Percentiles rank a stretch among this genome's conserved stretches.
phyloP scores from a whole-genome alignment of 2,888 invertebrate species.

The Capitulum mitella region DNA sequence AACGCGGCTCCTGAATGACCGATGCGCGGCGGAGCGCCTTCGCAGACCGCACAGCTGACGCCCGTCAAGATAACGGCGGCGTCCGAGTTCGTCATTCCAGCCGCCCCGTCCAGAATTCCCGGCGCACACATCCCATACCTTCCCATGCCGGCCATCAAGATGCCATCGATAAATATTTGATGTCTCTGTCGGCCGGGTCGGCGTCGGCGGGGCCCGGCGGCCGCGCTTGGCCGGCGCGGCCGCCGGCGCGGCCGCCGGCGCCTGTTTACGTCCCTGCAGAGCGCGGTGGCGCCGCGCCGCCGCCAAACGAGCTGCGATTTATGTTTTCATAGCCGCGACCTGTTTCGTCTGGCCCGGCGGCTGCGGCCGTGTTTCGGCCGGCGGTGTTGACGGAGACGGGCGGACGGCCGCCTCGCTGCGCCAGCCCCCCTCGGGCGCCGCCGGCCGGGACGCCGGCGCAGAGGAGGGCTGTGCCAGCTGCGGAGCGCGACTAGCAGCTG shows the following conservation, averaged over 20 bases:
- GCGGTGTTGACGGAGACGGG: too few species aligned
- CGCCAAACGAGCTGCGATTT: conserved; percentile 1
- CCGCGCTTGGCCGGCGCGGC: background rate
- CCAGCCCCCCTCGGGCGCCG: too few species aligned
- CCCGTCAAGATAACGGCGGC: background rate
- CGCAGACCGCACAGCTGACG: background rate
- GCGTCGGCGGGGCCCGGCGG: background rate
- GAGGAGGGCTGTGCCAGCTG: too few species aligned
- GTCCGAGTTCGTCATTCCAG: background rate
- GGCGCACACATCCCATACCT: background rate
- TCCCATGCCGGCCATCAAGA: background rate
- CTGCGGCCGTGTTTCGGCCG: background rate
- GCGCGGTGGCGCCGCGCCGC: background rate
- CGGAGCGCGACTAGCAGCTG: too few species aligned
- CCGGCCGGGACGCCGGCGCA: too few species aligned
- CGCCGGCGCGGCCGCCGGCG: background rate
- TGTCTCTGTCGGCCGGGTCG: background rate
- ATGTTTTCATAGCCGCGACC: conserved; percentile 2
- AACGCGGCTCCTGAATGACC: too few species aligned
- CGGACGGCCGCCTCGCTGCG: too few species aligned
- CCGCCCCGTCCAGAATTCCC: background rate
- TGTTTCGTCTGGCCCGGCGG: background rate
- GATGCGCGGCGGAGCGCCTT: background rate
- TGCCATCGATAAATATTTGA: background rate
- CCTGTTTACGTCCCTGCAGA: background rate